Evolutionary conservation across 2,888 invertebrate genomes (phyloP).

Genomic region (Dyspetes luteomarginatus): DNA sequence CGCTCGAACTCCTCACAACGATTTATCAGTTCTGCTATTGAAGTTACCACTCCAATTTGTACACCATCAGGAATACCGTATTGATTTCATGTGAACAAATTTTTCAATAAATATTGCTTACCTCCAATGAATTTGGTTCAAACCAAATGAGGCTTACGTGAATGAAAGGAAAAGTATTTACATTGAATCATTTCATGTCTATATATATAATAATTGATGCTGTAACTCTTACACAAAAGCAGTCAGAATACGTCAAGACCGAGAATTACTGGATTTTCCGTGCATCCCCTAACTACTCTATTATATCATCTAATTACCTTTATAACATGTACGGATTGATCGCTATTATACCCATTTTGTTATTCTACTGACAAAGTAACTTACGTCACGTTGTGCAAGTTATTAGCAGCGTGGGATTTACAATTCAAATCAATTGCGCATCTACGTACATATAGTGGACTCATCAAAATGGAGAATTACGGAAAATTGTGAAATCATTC

Average conservation of each 20-base stretch:
- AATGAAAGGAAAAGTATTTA: too few species aligned
- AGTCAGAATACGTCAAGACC: too few species aligned
- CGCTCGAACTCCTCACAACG: background rate
- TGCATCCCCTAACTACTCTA: background rate
- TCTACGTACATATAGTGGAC: background rate
- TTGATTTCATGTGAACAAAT: background rate
- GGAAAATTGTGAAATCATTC: background rate
- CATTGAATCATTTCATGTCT: too few species aligned
- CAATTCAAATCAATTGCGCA: constrained; percentile 3
- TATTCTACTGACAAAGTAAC: background rate
- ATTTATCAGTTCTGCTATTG: background rate
- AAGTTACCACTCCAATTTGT: background rate
- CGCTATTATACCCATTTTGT: background rate
- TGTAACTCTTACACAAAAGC: too few species aligned
- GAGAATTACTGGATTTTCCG: background rate
- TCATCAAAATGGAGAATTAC: background rate
- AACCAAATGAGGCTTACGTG: too few species aligned
- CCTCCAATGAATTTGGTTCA: background rate
- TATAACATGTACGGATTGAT: background rate
- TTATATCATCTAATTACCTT: background rate
- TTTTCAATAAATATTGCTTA: too few species aligned
- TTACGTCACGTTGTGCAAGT: background rate
- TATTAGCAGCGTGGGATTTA: constrained; percentile 20
- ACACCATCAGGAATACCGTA: background rate
- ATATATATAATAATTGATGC: too few species aligned